Evolutionary conservation across 2,113 vertebrate genomes (phyloP).

Genomic region (Bubo blakistoni): DNA sequence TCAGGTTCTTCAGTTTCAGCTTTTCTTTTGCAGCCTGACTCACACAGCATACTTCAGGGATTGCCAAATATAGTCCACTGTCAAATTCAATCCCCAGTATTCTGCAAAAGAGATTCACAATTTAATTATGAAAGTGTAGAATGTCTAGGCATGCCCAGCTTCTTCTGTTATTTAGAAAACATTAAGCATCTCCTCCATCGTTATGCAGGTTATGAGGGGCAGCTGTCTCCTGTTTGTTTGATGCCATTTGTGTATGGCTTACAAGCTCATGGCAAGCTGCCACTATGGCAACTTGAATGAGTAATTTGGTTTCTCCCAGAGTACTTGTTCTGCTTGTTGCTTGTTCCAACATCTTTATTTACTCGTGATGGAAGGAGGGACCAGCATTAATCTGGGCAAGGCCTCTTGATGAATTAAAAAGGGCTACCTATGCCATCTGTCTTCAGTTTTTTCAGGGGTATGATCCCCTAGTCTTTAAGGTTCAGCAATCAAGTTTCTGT

Average conservation of each 20-base stretch:
- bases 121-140: not conserved
- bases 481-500: not conserved
- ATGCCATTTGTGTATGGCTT: not conserved
- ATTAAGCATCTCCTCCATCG: not conserved
- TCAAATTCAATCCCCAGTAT: not conserved
- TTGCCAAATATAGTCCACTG: not conserved
- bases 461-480: not conserved
- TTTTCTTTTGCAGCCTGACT: not conserved
- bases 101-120: not conserved
- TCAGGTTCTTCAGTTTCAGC: not conserved
- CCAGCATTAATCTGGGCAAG: not conserved
- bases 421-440: not conserved
- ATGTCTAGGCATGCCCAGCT: not conserved
- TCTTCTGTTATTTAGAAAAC: not conserved
- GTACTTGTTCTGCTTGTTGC: not conserved
- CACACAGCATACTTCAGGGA: not conserved
- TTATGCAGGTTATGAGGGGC: not conserved
- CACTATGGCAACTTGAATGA: not conserved
- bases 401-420: not conserved
- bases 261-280: not conserved
- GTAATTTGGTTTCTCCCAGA: not conserved
- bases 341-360: constrained; percentile 21
- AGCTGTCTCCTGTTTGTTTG: not conserved
- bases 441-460: not conserved
- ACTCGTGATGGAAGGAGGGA: not conserved